Evolutionary conservation across 2,888 invertebrate genomes (phyloP), one percentile per base, ranked within the genome.

Genomic region (Coleophora deauratella): DNA sequence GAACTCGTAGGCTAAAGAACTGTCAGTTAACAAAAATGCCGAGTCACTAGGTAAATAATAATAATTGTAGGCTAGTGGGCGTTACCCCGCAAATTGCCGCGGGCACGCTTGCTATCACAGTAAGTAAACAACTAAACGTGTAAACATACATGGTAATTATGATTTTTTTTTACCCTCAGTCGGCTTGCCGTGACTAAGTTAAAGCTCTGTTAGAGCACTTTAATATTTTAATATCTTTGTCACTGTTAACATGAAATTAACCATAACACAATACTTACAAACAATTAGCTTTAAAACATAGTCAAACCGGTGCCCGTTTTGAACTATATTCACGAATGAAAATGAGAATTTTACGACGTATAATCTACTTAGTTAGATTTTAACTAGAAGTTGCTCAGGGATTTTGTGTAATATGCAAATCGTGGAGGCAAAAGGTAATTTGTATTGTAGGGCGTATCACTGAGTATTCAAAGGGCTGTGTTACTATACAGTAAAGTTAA

Each of bases 71-170:
- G 59, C 49, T 56, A 52, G 49, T 51, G 46, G 58, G 54, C 58
- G 49, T 21, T 6, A 21, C 21, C 3, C 21, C 71, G 68, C 64
- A 68, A 55, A 65, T 69, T 57, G 39, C 62, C 48, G 66, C 74
- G 76, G 79, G 78, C 74, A 66, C 72, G 69, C 56, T 51, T 51
- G 69, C 75, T 76, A 74, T 79, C 78, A 72, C 63, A 55, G 56
- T 64, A 64, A 62, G n/a, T 61, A 71, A 66, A 62, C 57, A 66
- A 59, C 63, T 65, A 64, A 71, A 72, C 72, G 72, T 73, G 76
- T 72, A 73, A 76, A 74, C 71, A 72, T 72, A 70, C 64, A 59
- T 63, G 63, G 59, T 65, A 69, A 72, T 78, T 68, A 73, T 68
- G 63, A 59, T 63, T 63, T 68, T 69, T 64, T 21, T 63, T 57